phyloP scores from a whole-genome alignment of 2,888 invertebrate species.

The Heliconius hortense region DNA sequence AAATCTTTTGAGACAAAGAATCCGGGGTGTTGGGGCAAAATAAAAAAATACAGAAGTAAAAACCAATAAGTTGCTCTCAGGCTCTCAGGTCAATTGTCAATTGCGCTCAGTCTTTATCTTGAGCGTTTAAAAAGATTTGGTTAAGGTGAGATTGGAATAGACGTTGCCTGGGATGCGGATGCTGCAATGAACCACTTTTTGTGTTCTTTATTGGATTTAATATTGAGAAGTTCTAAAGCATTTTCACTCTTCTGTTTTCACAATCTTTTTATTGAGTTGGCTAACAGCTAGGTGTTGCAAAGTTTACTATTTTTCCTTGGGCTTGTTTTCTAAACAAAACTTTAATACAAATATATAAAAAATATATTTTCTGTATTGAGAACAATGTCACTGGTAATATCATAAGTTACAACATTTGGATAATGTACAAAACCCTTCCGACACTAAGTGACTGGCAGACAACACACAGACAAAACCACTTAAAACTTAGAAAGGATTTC shows the following conservation, averaged over 20 bases:
- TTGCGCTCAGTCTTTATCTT: slow-evolving; percentile 41
- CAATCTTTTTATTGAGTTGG: neutral
- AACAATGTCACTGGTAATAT: neutral
- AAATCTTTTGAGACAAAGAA: slow-evolving; percentile 61
- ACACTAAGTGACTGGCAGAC: too few species aligned
- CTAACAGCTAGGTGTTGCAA: neutral
- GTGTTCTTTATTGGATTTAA: slow-evolving; percentile 8
- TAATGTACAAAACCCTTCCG: too few species aligned
- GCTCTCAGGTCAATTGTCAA: slow-evolving; percentile 48
- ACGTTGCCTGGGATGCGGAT: slow-evolving; percentile 5
- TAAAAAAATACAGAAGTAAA: slow-evolving; percentile 46
- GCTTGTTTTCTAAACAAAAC: neutral
- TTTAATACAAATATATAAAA: neutral
- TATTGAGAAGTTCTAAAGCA: slow-evolving; percentile 1
- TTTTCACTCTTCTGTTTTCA: neutral
- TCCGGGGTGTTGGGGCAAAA: slow-evolving; percentile 63
- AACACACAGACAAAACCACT: too few species aligned
- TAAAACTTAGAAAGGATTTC: too few species aligned
- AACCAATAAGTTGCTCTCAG: slow-evolving; percentile 49
- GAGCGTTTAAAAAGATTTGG: slow-evolving; percentile 37
- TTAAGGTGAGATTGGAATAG: slow-evolving; percentile 32
- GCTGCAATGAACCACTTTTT: slow-evolving; percentile 12
- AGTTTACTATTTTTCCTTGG: neutral
- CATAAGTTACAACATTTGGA: too few species aligned
- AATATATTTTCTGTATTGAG: too few species aligned